Conservation (phyloP, 2,113 vertebrate species). For the Eretmochelys imbricata region DNA sequence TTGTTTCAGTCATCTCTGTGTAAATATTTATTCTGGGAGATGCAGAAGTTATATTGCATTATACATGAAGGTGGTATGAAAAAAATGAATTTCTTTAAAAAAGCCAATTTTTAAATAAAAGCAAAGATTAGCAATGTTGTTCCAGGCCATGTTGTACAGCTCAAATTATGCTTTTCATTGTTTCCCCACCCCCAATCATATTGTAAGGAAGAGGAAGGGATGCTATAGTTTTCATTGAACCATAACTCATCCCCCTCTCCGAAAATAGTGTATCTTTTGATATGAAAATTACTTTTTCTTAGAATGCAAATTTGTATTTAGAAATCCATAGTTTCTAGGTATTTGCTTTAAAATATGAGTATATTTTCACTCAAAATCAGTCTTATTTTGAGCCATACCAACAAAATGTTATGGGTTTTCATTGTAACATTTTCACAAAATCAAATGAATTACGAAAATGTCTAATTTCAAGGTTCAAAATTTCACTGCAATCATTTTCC, state of each 20-base stretch:
- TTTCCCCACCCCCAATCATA: neutral
- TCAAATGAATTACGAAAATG: neutral
- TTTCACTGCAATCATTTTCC: slow-evolving; percentile 15
- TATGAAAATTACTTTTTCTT: neutral
- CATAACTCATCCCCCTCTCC: accelerated
- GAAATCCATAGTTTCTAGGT: neutral
- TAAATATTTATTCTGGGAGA: neutral
- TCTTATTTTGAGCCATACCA: neutral
- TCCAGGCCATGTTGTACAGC: neutral
- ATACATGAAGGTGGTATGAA: neutral
- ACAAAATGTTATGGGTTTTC: neutral
- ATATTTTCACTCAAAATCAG: neutral
- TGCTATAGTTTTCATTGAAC: neutral
- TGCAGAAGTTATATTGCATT: neutral
- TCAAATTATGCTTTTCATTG: neutral
- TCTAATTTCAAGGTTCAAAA: neutral
- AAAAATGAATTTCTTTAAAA: neutral
- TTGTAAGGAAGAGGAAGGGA: neutral
- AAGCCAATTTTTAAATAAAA: neutral
- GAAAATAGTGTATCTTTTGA: accelerated
- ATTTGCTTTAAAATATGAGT: neutral
- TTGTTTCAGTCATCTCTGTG: neutral
- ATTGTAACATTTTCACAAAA: neutral
- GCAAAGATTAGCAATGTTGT: neutral
- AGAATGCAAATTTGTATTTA: neutral